A percentile compares a stretch with the other conserved stretches of the same genome.
Evolutionary conservation across 2,888 invertebrate species (phyloP).

Genomic region (Gerris lacustris): DNA sequence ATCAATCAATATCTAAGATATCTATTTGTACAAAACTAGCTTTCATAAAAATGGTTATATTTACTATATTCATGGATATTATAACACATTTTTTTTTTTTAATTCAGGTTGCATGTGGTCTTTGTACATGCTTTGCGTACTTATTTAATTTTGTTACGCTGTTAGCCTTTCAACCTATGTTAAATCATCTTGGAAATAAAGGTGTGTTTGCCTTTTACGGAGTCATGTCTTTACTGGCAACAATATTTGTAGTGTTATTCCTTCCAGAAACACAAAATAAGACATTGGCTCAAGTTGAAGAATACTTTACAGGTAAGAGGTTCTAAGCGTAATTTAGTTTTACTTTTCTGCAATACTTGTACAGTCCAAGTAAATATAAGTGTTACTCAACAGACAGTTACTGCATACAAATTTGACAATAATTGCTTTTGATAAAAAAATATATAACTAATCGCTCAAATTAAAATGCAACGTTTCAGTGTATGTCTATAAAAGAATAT

Average conservation of each 20-base stretch:
- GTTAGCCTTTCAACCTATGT: slow-evolving; percentile 38
- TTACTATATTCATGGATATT: no score
- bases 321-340: no score
- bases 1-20: slow-evolving; percentile 16
- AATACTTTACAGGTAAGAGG: slow-evolving; percentile 35
- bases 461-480: no score
- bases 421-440: no score
- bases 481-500: no score
- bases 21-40: no score
- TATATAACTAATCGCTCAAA: no score
- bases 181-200: slow-evolving; percentile 20
- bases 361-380: no score
- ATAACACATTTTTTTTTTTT: not conserved
- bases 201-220: slow-evolving; percentile 41
- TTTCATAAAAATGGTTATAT: no score
- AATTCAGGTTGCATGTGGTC: slow-evolving; percentile 35
- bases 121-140: slow-evolving; percentile 40
- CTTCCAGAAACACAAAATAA: slow-evolving; percentile 45
- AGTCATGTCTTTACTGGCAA: slow-evolving; percentile 38
- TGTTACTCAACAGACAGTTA: no score
- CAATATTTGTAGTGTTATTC: slow-evolving; percentile 38
- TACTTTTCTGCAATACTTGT: no score
- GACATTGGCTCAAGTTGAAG: slow-evolving; percentile 41
- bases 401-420: no score
- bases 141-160: slow-evolving; percentile 42